phyloP scores from a whole-genome alignment of 2,113 vertebrate species.

The Myiozetetes cayanensis region DNA sequence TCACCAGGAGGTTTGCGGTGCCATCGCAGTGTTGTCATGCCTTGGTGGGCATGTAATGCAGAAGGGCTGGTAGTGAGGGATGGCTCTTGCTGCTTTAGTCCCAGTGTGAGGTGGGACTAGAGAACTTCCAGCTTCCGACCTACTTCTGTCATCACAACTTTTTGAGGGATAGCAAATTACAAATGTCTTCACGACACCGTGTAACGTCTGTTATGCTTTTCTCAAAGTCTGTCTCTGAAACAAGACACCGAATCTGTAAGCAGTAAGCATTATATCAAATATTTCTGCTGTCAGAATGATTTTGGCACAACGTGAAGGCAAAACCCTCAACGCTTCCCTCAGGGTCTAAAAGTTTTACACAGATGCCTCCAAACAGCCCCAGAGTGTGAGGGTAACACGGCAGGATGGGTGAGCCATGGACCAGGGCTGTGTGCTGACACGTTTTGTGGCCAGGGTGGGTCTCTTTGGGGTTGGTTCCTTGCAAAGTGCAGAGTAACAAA shows the following conservation, averaged over 20 bases:
- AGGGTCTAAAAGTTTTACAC: background rate
- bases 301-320: background rate
- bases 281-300: background rate
- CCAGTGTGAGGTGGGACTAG: background rate
- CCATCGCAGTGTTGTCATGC: background rate
- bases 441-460: background rate
- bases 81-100: background rate
- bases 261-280: background rate
- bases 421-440: background rate
- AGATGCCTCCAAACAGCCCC: background rate
- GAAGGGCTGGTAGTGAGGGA: background rate
- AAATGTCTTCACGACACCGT: background rate
- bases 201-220: fast-evolving
- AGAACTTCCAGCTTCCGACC: background rate
- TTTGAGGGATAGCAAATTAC: background rate
- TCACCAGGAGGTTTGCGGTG: background rate
- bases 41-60: background rate
- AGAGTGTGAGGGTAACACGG: fast-evolving
- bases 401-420: background rate
- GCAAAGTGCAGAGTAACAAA: background rate
- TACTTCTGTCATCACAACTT: background rate
- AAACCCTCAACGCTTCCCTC: background rate
- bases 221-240: background rate
- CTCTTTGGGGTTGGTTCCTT: background rate
- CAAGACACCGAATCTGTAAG: background rate